Evolutionary conservation across 2,113 vertebrate species (phyloP).

Genomic region (Chaetodon auriga): DNA sequence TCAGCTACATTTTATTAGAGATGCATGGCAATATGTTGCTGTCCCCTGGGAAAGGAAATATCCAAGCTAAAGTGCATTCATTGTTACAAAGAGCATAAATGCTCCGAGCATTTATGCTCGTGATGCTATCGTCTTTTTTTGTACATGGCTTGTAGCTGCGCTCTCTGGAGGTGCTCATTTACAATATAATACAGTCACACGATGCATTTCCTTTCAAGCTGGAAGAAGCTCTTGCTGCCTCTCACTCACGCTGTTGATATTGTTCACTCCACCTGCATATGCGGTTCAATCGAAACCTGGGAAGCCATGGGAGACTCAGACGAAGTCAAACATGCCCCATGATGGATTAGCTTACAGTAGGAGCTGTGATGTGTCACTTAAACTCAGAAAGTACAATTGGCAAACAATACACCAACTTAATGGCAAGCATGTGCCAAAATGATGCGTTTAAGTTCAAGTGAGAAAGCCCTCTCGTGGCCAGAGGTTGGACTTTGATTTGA

Average conservation of each 20-base stretch:
- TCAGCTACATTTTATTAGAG: background rate
- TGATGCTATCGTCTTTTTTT: background rate
- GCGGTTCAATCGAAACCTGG: background rate
- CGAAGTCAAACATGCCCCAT: too few relatives aligned
- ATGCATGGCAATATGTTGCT: background rate
- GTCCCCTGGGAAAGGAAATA: background rate
- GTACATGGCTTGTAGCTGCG: background rate
- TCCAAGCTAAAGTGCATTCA: background rate
- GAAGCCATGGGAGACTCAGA: background rate
- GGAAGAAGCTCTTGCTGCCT: background rate
- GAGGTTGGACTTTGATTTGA: background rate
- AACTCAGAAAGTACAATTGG: too few relatives aligned
- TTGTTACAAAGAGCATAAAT: too few relatives aligned
- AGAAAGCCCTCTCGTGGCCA: background rate
- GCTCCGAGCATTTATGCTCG: background rate
- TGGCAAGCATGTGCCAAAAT: too few relatives aligned
- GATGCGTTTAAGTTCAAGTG: too few relatives aligned
- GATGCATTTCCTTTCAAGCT: background rate
- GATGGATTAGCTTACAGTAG: too few relatives aligned
- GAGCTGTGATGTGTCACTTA: too few relatives aligned
- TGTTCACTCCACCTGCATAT: background rate
- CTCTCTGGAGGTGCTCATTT: too few relatives aligned
- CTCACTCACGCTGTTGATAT: background rate
- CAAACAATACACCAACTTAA: too few relatives aligned
- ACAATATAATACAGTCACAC: too few relatives aligned